Evolutionary conservation across 2,113 vertebrate species (phyloP), one percentile per base, ranked within the genome.

Genomic region (Lichenostomus cassidix): DNA sequence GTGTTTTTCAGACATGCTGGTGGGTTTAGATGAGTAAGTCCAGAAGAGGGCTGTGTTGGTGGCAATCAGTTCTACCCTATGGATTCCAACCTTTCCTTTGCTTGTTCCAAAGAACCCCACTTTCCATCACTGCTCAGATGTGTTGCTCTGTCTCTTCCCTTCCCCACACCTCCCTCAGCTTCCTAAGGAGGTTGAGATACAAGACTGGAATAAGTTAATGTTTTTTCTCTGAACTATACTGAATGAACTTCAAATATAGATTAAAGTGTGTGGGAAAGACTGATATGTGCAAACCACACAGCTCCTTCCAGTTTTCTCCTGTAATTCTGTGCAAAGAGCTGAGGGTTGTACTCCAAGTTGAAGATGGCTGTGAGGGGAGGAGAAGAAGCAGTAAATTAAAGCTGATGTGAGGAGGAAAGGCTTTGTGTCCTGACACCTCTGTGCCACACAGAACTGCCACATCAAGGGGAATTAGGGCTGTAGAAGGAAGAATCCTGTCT

Each of bases 1-100:
- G 7, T 73, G 28, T 95, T 91, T 96, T 85, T 87, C 90, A 92
- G 91, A 74, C 52, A 12, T 0, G 0, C 29, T 87, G 93, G 63
- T 94, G 85, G 90, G 90, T 71, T 95, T 90, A 63, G 59, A 91
- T 91, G 87, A 93, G 50, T 83, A 83, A 95, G 37, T 50, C 49
- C 47, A 39, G 58, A 53, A 58, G 33, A 87, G 25, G 46, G 44
- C 17, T 41, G 53, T 91, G 83, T 49, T 91, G 68, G 68, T 90
- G 67, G 75, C 83, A 63, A 91, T 89, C 49, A 49, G 19, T 73
- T 84, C 58, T 67, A 49, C 49, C 49, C 69, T 88, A 12, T 22
- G 62, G 75, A 65, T 58, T 5, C 25, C 31, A 42, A 70, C 33
- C 12, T 33, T 91, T 74, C 64, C 55, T 95, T 29, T 10, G 28